Conservation (phyloP, 2,888 invertebrate genomes). For the Drosophila multiciliata region DNA sequence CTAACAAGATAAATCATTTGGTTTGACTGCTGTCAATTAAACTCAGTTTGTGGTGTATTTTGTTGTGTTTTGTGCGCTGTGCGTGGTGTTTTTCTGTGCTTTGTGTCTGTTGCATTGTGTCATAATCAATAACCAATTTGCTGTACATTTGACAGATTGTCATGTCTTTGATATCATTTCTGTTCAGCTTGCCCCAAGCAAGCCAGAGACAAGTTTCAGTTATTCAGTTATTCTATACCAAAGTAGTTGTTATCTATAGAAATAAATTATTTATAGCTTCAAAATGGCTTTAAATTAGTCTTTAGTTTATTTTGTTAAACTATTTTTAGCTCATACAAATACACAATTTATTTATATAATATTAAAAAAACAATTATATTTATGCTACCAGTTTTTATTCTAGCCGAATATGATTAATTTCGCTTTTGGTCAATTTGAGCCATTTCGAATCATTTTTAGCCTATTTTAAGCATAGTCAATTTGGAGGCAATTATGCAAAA, state of each 20-base stretch:
- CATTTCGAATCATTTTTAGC: neutral
- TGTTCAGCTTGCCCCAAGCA: neutral
- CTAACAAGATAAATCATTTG: slow-evolving; percentile 71
- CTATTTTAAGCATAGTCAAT: neutral
- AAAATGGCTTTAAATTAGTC: neutral
- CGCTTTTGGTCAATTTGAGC: neutral
- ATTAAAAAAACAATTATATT: neutral
- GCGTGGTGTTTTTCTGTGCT: neutral
- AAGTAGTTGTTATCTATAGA: neutral
- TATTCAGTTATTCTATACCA: neutral
- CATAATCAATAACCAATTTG: slow-evolving; percentile 61
- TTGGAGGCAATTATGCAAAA: slow-evolving; percentile 1
- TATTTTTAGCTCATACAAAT: neutral
- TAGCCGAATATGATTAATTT: neutral
- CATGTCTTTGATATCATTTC: slow-evolving; percentile 35
- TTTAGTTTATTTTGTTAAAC: neutral
- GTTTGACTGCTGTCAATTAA: slow-evolving; percentile 58
- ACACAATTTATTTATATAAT: too few species aligned
- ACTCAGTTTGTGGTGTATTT: slow-evolving; percentile 21
- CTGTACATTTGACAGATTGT: slow-evolving; percentile 52
- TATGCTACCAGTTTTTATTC: neutral
- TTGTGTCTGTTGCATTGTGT: slow-evolving; percentile 20
- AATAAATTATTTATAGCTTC: neutral
- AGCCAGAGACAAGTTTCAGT: neutral
- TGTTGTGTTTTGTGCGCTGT: neutral